Conservation (phyloP, 53 echinoderm and acorn worm species). For the Holothuria scabra region DNA sequence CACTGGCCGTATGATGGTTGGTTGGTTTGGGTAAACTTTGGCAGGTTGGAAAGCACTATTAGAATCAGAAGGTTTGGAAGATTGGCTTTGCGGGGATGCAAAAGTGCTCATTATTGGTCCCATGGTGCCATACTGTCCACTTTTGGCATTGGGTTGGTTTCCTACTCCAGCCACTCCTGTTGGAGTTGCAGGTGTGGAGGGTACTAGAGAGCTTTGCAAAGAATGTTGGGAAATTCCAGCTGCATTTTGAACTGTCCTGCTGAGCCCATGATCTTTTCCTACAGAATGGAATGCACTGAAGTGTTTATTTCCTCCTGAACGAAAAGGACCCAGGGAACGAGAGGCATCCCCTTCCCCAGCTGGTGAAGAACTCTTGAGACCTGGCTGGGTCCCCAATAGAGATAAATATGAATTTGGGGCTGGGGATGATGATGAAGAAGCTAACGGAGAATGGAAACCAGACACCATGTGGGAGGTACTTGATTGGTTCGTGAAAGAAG, state of each 20-base stretch:
- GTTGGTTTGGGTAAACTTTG: slow-evolving; percentile 21
- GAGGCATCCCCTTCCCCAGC: slow-evolving; percentile 4
- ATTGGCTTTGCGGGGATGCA: slow-evolving; percentile 1
- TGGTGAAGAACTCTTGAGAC: neutral
- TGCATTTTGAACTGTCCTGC: slow-evolving; percentile 5
- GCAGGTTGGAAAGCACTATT: slow-evolving; percentile 14
- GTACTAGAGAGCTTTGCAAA: neutral
- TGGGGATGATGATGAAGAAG: too few species aligned
- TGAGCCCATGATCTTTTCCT: slow-evolving; percentile 25
- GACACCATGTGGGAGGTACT: too few species aligned
- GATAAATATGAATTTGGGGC: too few species aligned
- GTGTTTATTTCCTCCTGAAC: neutral
- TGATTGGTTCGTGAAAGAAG: too few species aligned
- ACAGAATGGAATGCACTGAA: slow-evolving; percentile 51
- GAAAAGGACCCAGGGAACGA: neutral
- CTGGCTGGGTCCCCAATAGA: too few species aligned
- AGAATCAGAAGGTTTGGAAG: neutral
- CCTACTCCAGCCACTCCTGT: neutral
- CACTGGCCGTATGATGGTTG: slow-evolving; percentile 21
- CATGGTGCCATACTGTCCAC: neutral
- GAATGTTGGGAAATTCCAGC: neutral
- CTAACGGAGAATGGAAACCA: too few species aligned
- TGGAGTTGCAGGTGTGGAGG: neutral
- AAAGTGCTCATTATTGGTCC: slow-evolving; percentile 7
- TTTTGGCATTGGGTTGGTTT: neutral